A percentile compares a stretch with the other conserved stretches of the same genome.
phyloP scores from a whole-genome alignment of 1,140 invertebrate species.

The Pararge aegeria region DNA sequence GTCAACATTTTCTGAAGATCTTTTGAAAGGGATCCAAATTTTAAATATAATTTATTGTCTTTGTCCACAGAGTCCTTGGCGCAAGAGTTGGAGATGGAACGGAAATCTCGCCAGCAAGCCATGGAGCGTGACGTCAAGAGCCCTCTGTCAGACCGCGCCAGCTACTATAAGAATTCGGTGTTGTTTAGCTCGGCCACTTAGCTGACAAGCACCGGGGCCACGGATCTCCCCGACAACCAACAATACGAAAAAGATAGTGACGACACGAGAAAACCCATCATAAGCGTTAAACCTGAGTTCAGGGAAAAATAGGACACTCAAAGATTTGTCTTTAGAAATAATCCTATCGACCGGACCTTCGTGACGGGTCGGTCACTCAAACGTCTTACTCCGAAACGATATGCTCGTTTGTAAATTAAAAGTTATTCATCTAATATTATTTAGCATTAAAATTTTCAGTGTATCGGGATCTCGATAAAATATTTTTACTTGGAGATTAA shows the following conservation, averaged over 20 bases:
- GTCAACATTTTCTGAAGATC: too few species aligned
- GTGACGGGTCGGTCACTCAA: constrained; percentile 18
- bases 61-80: constrained; percentile 87
- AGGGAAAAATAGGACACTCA: constrained; percentile 64
- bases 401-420: constrained; percentile 44
- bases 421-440: constrained; percentile 47
- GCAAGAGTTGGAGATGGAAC: constrained; percentile 91
- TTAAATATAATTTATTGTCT: constrained; percentile 18
- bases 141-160: constrained; percentile 88
- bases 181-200: constrained; percentile 92
- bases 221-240: constrained; percentile 52
- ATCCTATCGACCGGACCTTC: constrained; percentile 2
- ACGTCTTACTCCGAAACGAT: constrained; percentile 30
- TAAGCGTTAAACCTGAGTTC: constrained; percentile 79
- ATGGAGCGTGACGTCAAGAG: constrained; percentile 91
- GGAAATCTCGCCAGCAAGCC: constrained; percentile 89
- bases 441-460: constrained; percentile 49
- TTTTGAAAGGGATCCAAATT: too few species aligned
- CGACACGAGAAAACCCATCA: constrained; percentile 73
- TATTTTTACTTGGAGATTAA: constrained; percentile 65
- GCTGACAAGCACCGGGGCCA: constrained; percentile 77
- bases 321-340: constrained; percentile 35
- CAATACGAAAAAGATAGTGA: constrained; percentile 53
- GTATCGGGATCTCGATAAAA: constrained; percentile 65
- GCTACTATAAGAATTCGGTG: constrained; percentile 92